A percentile compares a stretch with the other conserved stretches of the same genome.
These are phyloP conservation scores for Ormyrus thymus DNA, from an alignment of 2,888 invertebrate genomes.

Conservation along the genomic window DNA sequence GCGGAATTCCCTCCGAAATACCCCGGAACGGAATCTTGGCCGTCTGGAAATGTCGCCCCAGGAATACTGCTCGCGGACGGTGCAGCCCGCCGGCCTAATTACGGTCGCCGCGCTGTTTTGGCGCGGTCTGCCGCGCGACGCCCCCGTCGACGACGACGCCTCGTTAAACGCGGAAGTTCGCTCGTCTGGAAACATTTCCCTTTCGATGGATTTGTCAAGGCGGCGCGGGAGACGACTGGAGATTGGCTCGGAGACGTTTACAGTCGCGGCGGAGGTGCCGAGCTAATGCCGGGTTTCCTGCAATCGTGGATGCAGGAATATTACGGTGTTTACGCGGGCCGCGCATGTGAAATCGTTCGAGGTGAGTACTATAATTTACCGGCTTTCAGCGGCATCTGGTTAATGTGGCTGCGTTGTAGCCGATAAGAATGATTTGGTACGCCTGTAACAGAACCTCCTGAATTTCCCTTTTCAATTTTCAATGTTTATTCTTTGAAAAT, in stretches of 20 bases:
- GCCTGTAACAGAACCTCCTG: too few species aligned
- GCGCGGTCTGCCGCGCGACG: neutral
- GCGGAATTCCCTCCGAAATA: neutral
- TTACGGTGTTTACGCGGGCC: too few species aligned
- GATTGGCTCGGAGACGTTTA: too few species aligned
- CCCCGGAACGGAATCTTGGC: conserved; percentile 1
- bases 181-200: conserved; percentile 5
- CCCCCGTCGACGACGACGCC: neutral
- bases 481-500: too few species aligned
- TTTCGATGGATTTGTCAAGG: conserved; percentile 17
- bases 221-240: too few species aligned
- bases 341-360: too few species aligned
- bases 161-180: conserved; percentile 24
- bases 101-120: conserved; percentile 24
- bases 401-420: too few species aligned
- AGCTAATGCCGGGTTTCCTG: neutral
- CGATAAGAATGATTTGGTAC: too few species aligned
- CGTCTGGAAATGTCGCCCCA: neutral
- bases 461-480: too few species aligned
- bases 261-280: neutral
- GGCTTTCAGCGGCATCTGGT: too few species aligned
- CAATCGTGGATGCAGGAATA: neutral
- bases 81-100: conserved; percentile 36
- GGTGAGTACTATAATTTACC: too few species aligned
- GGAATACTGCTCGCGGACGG: conserved; percentile 3